Conservation (phyloP, 2,797 vertebrate species). For the Epinephelus awoara region DNA sequence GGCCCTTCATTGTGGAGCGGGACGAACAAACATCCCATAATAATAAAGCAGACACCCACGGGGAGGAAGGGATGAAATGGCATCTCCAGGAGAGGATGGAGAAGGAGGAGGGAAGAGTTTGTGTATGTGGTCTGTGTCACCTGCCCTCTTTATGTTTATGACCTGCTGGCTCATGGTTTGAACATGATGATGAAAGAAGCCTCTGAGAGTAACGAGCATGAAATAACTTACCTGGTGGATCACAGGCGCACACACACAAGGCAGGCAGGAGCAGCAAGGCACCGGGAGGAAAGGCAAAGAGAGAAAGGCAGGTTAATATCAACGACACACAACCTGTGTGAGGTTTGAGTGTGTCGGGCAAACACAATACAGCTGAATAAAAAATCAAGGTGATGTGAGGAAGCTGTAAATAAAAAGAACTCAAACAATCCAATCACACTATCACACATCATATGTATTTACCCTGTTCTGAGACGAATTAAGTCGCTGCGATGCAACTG, state of each 20-base stretch:
- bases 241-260: constrained; percentile 22
- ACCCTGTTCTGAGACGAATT: not conserved
- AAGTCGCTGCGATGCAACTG: not conserved
- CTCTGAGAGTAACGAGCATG: constrained; percentile 57
- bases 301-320: constrained; percentile 43
- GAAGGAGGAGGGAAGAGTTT: constrained; percentile 6
- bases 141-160: constrained; percentile 21
- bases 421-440: not conserved
- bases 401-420: constrained; percentile 11
- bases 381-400: constrained; percentile 34
- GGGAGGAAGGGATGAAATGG: constrained; percentile 43
- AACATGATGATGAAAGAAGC: constrained; percentile 52
- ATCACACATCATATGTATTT: constrained; percentile 11
- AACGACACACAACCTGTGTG: constrained; percentile 6
- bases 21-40: constrained; percentile 49
- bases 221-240: constrained; percentile 74
- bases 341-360: constrained; percentile 26
- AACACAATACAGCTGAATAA: constrained; percentile 22
- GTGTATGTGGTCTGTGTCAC: constrained; percentile 11
- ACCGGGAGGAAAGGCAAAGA: constrained; percentile 39
- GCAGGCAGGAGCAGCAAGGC: constrained; percentile 23
- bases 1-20: constrained; percentile 38
- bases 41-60: constrained; percentile 54
- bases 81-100: constrained; percentile 27
- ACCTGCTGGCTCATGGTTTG: constrained; percentile 36